Base-by-base conservation (phyloP, 2,113 vertebrate species). In the Dipodomys ordii region DNA sequence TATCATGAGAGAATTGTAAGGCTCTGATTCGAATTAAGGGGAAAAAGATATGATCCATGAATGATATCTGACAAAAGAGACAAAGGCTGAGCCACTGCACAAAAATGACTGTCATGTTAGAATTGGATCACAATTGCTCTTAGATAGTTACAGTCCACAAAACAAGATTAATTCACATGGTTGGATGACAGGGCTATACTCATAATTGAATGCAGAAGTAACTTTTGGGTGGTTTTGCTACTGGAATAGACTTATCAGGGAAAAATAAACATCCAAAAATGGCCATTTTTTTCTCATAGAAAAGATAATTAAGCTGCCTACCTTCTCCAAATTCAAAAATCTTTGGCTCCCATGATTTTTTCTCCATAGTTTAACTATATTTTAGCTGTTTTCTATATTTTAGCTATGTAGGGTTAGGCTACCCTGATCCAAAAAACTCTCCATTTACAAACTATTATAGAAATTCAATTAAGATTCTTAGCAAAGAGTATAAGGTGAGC, bases 51-150 rank as follows among this genome's bases (percentile, higher is more conserved):
- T 91, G 90, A 79, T 46, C 71, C 60, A 28, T 93, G 77, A 83
- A 46, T 83, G 80, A 23, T 83, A 79, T 46, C 60, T 74, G 91
- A 83, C 20, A 46, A 65, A 91, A 88, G 22, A 67, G 30, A 80
- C 57, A 28, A 80, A 62, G 27, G 32, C 8, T 87, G 76, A 89
- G 86, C 83, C 25, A 7, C 16, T 79, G n/a, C 57, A 88, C 64
- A 86, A 82, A 95, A 77, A 94, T 11, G 69, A 85, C 35, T 67
- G 49, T 35, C 62, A 46, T 64, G 65, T 78, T 64, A 57, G 27
- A 72, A 86, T 82, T 81, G 53, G 53, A 94, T 73, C 67, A 23
- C 62, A 32, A n/a, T 46, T 95, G 77, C n/a, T 79, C 49, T 88
- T 79, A n/a, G 44, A 74, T 62, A 84, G 32, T 76, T 68, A 67